A percentile compares a stretch with the other conserved stretches of the same genome.
Conservation (phyloP, 2,113 vertebrate species). For the Thymallus thymallus region DNA sequence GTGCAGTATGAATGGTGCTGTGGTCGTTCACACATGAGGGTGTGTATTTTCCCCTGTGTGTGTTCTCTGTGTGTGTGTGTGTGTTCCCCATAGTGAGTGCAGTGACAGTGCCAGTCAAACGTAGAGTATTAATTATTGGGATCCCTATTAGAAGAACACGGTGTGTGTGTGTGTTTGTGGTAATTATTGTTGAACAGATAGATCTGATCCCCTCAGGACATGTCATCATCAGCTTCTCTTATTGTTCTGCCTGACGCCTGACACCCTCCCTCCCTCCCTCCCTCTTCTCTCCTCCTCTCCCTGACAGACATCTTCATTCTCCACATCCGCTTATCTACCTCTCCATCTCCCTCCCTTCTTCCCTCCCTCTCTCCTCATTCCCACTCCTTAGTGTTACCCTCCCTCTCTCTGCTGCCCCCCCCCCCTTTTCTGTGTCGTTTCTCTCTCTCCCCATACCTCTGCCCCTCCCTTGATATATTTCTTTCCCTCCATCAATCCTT, state of each 20-base stretch:
- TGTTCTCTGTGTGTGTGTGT: background rate
- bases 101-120: background rate
- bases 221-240: background rate
- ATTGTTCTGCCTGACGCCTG: background rate
- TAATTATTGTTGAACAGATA: too few relatives aligned
- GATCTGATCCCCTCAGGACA: background rate
- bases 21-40: background rate
- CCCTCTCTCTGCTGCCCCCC: background rate
- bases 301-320: background rate
- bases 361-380: background rate
- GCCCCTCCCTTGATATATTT: constrained; percentile 23
- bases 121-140: background rate
- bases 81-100: background rate
- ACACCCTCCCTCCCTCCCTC: constrained; percentile 15
- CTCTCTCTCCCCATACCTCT: constrained; percentile 14
- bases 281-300: constrained; percentile 15
- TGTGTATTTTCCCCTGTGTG: background rate
- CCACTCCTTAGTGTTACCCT: background rate
- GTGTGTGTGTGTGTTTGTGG: too few relatives aligned
- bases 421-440: background rate
- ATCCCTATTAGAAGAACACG: background rate
- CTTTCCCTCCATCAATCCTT: constrained; percentile 21
- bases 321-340: background rate
- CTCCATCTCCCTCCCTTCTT: background rate
- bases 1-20: background rate